A percentile compares a stretch with the other conserved stretches of the same genome.
These are phyloP conservation scores for Clusia tigrina DNA, from an alignment of 2,888 invertebrate genomes.

Conservation along the genomic window DNA sequence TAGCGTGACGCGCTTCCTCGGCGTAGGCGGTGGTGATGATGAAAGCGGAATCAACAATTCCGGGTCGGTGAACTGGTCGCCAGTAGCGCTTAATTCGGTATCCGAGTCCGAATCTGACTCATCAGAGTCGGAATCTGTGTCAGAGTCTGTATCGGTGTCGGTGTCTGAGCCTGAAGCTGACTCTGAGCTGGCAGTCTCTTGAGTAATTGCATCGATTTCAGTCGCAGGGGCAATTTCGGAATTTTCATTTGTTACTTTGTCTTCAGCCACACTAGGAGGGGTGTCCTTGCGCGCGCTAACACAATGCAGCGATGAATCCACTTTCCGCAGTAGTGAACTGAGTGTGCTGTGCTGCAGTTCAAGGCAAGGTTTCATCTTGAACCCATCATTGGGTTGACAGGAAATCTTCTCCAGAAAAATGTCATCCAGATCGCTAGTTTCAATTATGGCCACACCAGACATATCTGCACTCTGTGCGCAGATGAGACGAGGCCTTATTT, in stretches of 20 bases:
- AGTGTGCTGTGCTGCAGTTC: conserved; percentile 46
- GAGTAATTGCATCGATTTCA: conserved; percentile 3
- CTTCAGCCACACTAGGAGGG: not conserved
- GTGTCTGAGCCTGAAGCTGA: conserved; percentile 37
- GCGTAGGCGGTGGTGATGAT: conserved; percentile 41
- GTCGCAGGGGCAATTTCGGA: not conserved
- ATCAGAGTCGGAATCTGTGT: no score
- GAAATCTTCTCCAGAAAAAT: conserved; percentile 59
- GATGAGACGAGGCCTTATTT: conserved; percentile 54
- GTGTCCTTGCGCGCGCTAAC: conserved; percentile 7
- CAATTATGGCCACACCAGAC: conserved; percentile 36
- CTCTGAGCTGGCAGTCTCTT: conserved; percentile 36
- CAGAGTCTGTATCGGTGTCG: no score
- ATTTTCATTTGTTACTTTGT: conserved; percentile 4
- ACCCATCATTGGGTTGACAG: conserved; percentile 49
- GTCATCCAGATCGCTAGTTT: conserved; percentile 42
- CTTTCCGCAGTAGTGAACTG: conserved; percentile 55
- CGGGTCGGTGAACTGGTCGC: conserved; percentile 39
- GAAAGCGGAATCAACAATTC: conserved; percentile 34
- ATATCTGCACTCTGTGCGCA: conserved; percentile 40
- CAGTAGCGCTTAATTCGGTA: conserved; percentile 45
- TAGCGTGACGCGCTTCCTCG: conserved; percentile 38
- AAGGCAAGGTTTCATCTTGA: conserved; percentile 44
- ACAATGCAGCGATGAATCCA: conserved; percentile 44
- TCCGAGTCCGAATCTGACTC: no score